These are phyloP conservation scores for Gadus macrocephalus DNA, from an alignment of 2,113 vertebrate genomes.

Conservation along the genomic window DNA sequence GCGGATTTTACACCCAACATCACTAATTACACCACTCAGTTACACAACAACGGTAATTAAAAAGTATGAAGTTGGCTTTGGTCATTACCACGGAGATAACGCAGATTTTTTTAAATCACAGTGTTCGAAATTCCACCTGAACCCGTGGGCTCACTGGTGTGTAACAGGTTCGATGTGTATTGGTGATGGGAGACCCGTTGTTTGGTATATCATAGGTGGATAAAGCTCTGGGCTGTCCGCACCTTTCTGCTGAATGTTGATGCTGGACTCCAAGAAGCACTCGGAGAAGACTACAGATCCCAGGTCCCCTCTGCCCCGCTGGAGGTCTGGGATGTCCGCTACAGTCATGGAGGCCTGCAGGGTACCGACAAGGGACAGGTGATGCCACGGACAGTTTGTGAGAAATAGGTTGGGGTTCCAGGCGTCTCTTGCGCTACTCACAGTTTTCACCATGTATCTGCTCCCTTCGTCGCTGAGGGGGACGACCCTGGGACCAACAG, in stretches of 20 bases:
- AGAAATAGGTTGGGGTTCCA: background rate
- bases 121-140: no score
- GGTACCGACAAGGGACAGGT: background rate
- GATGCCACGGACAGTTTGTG: background rate
- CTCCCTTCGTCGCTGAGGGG: slow-evolving; percentile 78
- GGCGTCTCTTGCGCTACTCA: slow-evolving; percentile 60
- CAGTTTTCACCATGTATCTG: slow-evolving; percentile 84
- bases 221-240: background rate
- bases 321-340: slow-evolving; percentile 85
- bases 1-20: no score
- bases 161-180: slow-evolving; percentile 6
- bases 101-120: no score
- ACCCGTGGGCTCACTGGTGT: background rate
- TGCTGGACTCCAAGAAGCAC: slow-evolving; percentile 89
- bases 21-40: no score
- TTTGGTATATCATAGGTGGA: background rate
- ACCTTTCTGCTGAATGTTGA: slow-evolving; percentile 88
- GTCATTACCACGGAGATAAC: no score
- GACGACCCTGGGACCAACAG: slow-evolving; percentile 70
- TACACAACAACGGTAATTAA: no score
- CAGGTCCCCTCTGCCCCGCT: slow-evolving; percentile 68
- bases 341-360: slow-evolving; percentile 82
- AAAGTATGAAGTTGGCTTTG: no score
- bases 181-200: background rate
- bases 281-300: slow-evolving; percentile 94